Evolutionary conservation across 2,888 invertebrate genomes (phyloP).

Genomic region (Epirrhoe tristata): DNA sequence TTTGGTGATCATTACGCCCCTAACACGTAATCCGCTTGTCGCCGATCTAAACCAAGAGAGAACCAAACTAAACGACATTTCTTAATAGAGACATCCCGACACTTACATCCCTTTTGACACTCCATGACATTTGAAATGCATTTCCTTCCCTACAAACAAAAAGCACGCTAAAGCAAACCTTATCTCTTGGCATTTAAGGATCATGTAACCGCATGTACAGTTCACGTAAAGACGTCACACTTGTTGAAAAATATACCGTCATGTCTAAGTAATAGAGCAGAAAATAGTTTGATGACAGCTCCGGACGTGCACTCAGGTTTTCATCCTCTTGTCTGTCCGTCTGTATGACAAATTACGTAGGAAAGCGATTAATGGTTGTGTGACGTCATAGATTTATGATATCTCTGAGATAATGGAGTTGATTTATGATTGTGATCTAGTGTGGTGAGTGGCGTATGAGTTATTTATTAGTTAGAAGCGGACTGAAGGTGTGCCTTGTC

Average conservation of each 20-base stretch:
- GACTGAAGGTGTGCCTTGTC: background rate
- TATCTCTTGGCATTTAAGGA: background rate
- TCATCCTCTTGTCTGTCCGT: constrained; percentile 65
- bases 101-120: constrained; percentile 35
- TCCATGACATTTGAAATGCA: constrained; percentile 48
- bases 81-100: constrained; percentile 27
- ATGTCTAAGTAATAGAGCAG: constrained; percentile 35
- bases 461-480: constrained; percentile 10
- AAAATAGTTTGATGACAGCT: constrained; percentile 38
- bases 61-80: background rate
- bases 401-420: constrained; percentile 58
- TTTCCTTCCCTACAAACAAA: constrained; percentile 30
- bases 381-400: constrained; percentile 68
- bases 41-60: background rate
- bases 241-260: constrained; percentile 36
- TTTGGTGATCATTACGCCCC: too few relatives aligned
- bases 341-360: constrained; percentile 73
- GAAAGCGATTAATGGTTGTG: constrained; percentile 71
- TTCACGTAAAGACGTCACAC: constrained; percentile 20
- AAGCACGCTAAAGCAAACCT: constrained; percentile 24
- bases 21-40: background rate
- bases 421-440: constrained; percentile 51
- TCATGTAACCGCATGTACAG: background rate
- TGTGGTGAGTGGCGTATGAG: constrained; percentile 19
- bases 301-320: constrained; percentile 44